Conservation (phyloP, 2,113 vertebrate species). For the Poicephalus gulielmi region DNA sequence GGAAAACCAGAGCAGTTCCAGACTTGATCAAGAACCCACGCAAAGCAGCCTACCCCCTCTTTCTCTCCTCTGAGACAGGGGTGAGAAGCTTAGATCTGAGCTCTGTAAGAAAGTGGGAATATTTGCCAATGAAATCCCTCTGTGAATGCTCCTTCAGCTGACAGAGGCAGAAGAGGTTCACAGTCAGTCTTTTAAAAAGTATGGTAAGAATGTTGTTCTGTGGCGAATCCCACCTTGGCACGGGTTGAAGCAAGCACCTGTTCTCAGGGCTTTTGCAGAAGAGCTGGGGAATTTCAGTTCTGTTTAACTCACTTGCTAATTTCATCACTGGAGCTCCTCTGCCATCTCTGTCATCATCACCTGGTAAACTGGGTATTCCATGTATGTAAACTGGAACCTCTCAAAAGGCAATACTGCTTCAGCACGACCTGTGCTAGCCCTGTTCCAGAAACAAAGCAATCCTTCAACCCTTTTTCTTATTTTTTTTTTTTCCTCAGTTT, state of each 20-base stretch:
- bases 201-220: slow-evolving; percentile 11
- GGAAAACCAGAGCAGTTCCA: background rate
- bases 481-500: background rate
- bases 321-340: background rate
- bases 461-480: background rate
- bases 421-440: background rate
- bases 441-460: background rate
- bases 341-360: background rate
- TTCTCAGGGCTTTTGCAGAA: slow-evolving; percentile 1
- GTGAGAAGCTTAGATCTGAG: background rate
- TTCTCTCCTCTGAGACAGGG: background rate
- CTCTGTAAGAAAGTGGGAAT: background rate
- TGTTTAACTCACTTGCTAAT: background rate
- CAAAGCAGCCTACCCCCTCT: background rate
- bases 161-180: background rate
- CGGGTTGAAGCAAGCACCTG: background rate
- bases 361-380: background rate
- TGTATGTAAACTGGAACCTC: background rate
- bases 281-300: slow-evolving; percentile 7
- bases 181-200: background rate
- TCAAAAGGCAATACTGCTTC: background rate
- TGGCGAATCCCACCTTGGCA: background rate
- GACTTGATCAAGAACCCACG: background rate
- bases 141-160: slow-evolving; percentile 11
- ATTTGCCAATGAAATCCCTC: background rate